Evolutionary conservation across 1,140 invertebrate species (phyloP), one percentile per base, ranked within the genome.

Genomic region (Cyrtorhinus lividipennis): DNA sequence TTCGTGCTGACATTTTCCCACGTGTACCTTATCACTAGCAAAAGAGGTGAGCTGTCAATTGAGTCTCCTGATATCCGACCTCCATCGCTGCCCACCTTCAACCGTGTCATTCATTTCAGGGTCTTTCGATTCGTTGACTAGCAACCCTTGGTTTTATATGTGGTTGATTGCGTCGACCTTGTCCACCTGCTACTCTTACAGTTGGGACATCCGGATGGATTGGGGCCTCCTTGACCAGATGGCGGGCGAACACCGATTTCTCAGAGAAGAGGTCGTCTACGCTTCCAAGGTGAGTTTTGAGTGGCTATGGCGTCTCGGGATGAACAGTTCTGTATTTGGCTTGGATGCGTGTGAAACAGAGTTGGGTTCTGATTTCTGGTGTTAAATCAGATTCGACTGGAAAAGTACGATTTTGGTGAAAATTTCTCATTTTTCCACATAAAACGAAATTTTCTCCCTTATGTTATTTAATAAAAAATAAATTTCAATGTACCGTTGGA

Each of bases 181-280:
- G 38, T 87, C 81, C 69, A 87, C 87, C 0, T 81, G 82, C 68
- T 92, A 90, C 70, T 85, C 86, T 0, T 84, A 86, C 64, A 83
- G 83, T 2, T 95, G 91, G 91, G 92, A 95, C 72, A 82, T 93
- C 10, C 90, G 90, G 73, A 90, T 94, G 86, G 91, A 95, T 77
- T 95, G 91, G 91, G 91, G 92, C 23, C 75, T 95, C 46, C 81
- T 94, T 64, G 90, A 93, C 68, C 79, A 78, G 24, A 87, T 84
- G 69, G 82, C 87, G 46, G 84, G 85, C 18, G 85, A 92, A 74
- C 88, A 89, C 73, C 78, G 73, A 72, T 83, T 83, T 70, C 71
- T 84, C 23, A 73, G 82, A 56, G 82, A 84, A 71, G 82, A 84
- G 77, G 79, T 83, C 26, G 82, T 83, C 48, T 84, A 84, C 69